Conservation (phyloP, 2,888 invertebrate genomes). For the Pristionchus exspectatus region DNA sequence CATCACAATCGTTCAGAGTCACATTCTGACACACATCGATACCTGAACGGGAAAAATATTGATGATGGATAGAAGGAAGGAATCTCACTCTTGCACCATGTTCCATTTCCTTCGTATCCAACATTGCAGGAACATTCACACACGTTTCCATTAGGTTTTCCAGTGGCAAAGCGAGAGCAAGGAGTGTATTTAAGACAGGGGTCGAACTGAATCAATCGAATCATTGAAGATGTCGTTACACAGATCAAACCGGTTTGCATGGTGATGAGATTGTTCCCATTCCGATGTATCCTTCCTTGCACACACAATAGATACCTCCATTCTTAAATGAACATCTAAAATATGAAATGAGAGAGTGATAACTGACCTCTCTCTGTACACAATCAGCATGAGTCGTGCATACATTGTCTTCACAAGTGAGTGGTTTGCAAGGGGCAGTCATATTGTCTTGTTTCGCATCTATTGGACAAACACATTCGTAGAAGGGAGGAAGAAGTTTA, state of each 20-base stretch:
- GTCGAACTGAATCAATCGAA: neutral
- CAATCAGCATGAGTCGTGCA: slow-evolving; percentile 48
- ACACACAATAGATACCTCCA: slow-evolving; percentile 53
- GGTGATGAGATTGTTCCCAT: slow-evolving; percentile 49
- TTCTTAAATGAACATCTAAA: neutral
- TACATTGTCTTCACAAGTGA: slow-evolving; percentile 2
- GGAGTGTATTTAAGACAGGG: slow-evolving; percentile 20
- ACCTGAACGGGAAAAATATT: neutral
- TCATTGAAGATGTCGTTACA: neutral
- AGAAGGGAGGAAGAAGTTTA: slow-evolving; percentile 52
- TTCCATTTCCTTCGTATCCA: slow-evolving; percentile 53
- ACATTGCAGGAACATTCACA: slow-evolving; percentile 50
- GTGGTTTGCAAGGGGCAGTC: slow-evolving; percentile 20
- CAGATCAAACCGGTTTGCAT: slow-evolving; percentile 15
- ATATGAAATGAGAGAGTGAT: neutral
- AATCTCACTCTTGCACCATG: slow-evolving; percentile 53
- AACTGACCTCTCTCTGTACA: slow-evolving; percentile 18
- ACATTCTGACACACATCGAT: slow-evolving; percentile 22
- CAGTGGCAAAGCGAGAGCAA: slow-evolving; percentile 49
- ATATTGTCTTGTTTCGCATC: slow-evolving; percentile 46
- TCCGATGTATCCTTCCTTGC: slow-evolving; percentile 51
- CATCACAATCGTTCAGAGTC: slow-evolving; percentile 36
- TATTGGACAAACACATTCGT: slow-evolving; percentile 14
- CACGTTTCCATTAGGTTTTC: neutral
- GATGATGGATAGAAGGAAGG: neutral